Evolutionary conservation across 2,888 invertebrate species (phyloP), one percentile per base, ranked within the genome.

Genomic region (Drosophila silvestris): DNA sequence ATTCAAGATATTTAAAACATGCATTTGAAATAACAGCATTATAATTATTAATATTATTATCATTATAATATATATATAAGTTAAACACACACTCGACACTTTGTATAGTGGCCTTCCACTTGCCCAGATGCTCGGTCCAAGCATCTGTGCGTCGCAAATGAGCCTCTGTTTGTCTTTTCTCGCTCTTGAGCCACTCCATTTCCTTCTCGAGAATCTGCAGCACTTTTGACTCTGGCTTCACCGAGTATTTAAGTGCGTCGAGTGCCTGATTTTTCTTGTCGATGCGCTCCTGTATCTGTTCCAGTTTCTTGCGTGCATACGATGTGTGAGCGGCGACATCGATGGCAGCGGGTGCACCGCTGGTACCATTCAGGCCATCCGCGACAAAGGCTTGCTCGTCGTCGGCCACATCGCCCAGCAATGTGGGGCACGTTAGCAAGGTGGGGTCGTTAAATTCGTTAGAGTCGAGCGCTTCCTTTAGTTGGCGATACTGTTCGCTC

Each of bases 121-220:
- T 95, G 30, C 98, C 98, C 80, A 98, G 94, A 92, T 98, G 97
- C 83, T 97, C 97, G 0, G 97, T 97, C 98, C 98, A 98, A 58
- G 96, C 95, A 93, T 98, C 97, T 0, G 98, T 98, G 50, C 98
- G 95, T 22, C 96, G 95, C 62, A 98, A 94, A 93, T 98, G 98
- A 0, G 97, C 96, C 92, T 98, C 97, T 50, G 98, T 93, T 80
- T 97, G 95, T 77, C 96, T 94, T 91, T 96, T 96, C 91, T 98
- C 97, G 5, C 96, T 96, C 77, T 96, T 96, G 61, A 98, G 93
- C 94, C 96, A 96, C 88, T 97, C 97, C 81, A 98, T 96, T 93
- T 98, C 98, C 85, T 96, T 96, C 57, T 97, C 97, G 62, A 98
- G 93, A 93, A 97, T 96, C 68, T 95, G 94, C 60, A 97, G 93